These are phyloP conservation scores for Tetraodon nigroviridis DNA, from an alignment of 2,113 vertebrate genomes.

Conservation along the genomic window DNA sequence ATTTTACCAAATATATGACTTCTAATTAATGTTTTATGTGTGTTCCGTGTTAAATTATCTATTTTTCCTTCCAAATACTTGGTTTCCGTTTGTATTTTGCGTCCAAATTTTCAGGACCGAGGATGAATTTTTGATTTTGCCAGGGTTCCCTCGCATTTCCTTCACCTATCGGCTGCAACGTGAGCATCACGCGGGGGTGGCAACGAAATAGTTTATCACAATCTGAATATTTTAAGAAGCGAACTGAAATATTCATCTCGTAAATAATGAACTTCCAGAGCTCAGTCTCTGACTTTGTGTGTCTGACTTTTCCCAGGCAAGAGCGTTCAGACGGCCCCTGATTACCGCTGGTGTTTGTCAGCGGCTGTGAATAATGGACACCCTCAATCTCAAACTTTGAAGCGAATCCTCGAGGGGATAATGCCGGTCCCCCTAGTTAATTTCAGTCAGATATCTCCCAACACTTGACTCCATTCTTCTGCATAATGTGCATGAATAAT, in stretches of 20 bases:
- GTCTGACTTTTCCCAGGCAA: conserved; percentile 18
- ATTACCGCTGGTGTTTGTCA: conserved; percentile 17
- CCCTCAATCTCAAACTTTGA: conserved; percentile 26
- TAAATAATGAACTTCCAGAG: conserved; percentile 38
- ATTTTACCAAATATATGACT: background rate
- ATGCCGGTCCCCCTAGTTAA: conserved; percentile 26
- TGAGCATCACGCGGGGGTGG: conserved; percentile 4
- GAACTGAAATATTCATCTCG: conserved; percentile 38
- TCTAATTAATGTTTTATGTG: background rate
- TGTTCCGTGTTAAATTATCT: background rate
- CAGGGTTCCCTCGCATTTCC: conserved; percentile 3
- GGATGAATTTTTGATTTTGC: background rate
- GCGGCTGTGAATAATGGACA: conserved; percentile 31
- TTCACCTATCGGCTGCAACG: conserved; percentile 2
- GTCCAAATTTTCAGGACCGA: conserved; percentile 1
- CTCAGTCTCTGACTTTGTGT: conserved; percentile 7
- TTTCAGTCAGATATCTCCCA: conserved; percentile 34
- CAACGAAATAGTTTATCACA: conserved; percentile 23
- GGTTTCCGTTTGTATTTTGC: background rate
- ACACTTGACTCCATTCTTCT: conserved; percentile 35
- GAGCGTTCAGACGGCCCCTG: conserved; percentile 5
- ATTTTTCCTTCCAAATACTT: background rate
- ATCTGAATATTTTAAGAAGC: conserved; percentile 36
- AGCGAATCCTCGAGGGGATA: conserved; percentile 33
- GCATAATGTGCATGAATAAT: conserved; percentile 56